Percentiles rank a stretch among this genome's conserved stretches.
These are phyloP conservation scores for Horisme vitalbata DNA, from an alignment of 2,888 invertebrate species.

Conservation along the genomic window DNA sequence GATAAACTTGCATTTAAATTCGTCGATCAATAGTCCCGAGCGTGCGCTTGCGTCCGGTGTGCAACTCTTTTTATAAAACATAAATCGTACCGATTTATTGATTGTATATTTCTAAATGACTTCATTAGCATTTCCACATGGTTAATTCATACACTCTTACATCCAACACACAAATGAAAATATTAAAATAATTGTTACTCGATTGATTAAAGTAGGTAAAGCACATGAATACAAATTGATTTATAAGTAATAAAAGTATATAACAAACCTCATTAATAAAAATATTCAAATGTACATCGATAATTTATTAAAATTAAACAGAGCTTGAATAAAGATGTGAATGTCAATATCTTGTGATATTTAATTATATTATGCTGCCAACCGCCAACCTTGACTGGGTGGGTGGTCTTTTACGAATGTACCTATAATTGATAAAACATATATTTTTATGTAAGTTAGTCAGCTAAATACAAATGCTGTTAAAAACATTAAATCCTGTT, in stretches of 20 bases:
- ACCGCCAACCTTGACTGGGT: constrained; percentile 8
- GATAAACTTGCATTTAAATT: constrained; percentile 63
- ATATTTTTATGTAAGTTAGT: too few relatives aligned
- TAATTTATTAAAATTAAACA: constrained; percentile 5
- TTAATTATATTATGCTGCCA: constrained; percentile 5
- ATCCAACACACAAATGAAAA: constrained; percentile 9
- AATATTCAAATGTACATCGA: too few relatives aligned
- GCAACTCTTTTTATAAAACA: constrained; percentile 45
- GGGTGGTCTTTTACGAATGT: constrained; percentile 7
- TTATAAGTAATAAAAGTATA: neutral
- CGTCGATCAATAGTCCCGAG: constrained; percentile 55
- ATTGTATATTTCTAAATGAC: constrained; percentile 26
- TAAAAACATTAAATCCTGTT: too few relatives aligned
- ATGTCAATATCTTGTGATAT: constrained; percentile 11
- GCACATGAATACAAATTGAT: constrained; percentile 14
- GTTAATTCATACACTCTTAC: constrained; percentile 12
- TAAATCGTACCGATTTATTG: constrained; percentile 26
- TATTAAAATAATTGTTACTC: constrained; percentile 5
- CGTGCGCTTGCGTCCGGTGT: constrained; percentile 62
- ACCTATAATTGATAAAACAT: too few relatives aligned
- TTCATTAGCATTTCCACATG: constrained; percentile 25
- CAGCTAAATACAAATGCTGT: too few relatives aligned
- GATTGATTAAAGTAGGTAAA: too few relatives aligned
- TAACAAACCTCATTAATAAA: too few relatives aligned
- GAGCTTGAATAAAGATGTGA: constrained; percentile 7